Evolutionary conservation across 30 jellyfish, hydroid and myxozoan genomes (phyloP), one percentile per base, ranked within the genome.

Genomic region (Nemopilema nomurai): DNA sequence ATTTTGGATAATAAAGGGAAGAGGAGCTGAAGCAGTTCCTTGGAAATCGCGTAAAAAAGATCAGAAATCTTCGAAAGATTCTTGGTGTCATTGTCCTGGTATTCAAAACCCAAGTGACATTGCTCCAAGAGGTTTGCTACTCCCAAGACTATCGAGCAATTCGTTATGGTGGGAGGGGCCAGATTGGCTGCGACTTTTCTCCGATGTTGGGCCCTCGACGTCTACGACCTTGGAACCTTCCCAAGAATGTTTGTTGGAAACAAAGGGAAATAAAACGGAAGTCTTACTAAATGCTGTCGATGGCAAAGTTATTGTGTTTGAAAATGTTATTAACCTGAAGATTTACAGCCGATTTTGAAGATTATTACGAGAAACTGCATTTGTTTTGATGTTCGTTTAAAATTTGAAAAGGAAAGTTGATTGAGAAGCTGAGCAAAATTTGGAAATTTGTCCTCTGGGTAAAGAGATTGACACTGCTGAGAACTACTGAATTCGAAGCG

Each of bases 81-180:
- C 20, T 22, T 72, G 75, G 83, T 28, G 74, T 28, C 33, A 72
- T 72, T 72, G 83, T 29, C 83, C 83, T 72, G 83, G 83, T 28
- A 8, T 72, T 8, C 29, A 72, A 29, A 76, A 76, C 22, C 76
- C 86, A 8, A 76, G 79, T 26, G 76, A 41, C 79, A 76, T 51
- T 6, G 51, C 74, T 13, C 25, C 86, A 6, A 76, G 76, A 57
- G 76, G 76, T 6, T 41, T 1, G 3, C 4, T 28, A 6, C 18
- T 28, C 51, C 20, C 86, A 76, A 76, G 51, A 33, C 51, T 51
- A 76, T 24, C 51, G 33, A 76, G 24, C 24, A 76, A 41, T 49
- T 76, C 9, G 86, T 1, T 17, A 76, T 76, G 76, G 86, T 76
- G 76, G 86, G 79, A 76, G 76, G 76, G 74, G 86, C 86, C 86